A percentile compares a stretch with the other conserved stretches of the same genome.
Evolutionary conservation across 1,140 invertebrate genomes (phyloP).

Genomic region (Apocrypta bakeri): DNA sequence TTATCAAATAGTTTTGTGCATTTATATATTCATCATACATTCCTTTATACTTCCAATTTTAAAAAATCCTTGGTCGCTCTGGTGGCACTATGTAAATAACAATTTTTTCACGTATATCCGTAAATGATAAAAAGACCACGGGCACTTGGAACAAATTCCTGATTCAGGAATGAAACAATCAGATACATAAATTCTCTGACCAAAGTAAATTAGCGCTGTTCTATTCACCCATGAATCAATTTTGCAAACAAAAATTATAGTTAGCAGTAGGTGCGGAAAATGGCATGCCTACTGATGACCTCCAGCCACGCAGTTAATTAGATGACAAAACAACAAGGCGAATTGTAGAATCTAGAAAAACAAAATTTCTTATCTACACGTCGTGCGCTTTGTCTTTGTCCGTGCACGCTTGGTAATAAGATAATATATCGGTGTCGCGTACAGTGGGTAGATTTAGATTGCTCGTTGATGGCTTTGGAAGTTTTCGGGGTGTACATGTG

Average conservation of each 20-base stretch:
- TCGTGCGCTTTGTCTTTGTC: no score
- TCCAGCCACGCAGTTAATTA: neutral
- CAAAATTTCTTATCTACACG: neutral
- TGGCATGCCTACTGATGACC: neutral
- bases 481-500: neutral
- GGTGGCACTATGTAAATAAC: no score
- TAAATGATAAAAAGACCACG: neutral
- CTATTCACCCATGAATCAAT: no score
- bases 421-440: neutral
- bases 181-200: neutral
- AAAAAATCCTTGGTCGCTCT: no score
- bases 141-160: slow-evolving; percentile 15
- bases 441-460: neutral
- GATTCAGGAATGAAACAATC: neutral
- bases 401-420: no score
- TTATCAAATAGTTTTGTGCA: no score
- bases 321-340: neutral
- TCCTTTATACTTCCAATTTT: no score
- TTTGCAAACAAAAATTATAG: neutral
- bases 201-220: neutral
- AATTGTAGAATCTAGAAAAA: neutral
- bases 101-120: neutral
- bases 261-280: neutral
- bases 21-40: no score
- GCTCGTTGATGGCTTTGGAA: slow-evolving; percentile 16